These are phyloP conservation scores for Philopedon plagiatum DNA, from an alignment of 2,888 invertebrate genomes.

Conservation along the genomic window DNA sequence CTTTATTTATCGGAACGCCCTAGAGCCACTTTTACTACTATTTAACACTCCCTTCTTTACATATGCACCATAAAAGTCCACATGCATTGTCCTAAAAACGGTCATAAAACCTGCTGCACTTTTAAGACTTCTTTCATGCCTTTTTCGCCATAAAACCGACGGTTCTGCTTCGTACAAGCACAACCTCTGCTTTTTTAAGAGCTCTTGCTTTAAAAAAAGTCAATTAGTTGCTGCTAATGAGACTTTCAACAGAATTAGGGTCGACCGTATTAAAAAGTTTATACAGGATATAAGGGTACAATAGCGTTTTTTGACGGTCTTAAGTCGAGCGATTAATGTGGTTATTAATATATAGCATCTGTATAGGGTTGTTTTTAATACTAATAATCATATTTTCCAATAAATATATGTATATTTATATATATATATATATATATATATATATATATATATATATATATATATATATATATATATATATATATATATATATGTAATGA, in stretches of 20 bases:
- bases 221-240: background rate
- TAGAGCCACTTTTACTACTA: background rate
- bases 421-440: slow-evolving; percentile 13
- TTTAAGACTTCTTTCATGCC: background rate
- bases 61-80: background rate
- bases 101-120: background rate
- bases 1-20: background rate
- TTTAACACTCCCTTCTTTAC: background rate
- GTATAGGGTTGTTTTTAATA: too few species aligned
- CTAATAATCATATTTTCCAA: too few species aligned
- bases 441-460: slow-evolving; percentile 8
- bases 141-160: background rate
- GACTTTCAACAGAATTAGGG: background rate
- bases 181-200: background rate
- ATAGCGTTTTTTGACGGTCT: background rate
- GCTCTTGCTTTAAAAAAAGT: background rate
- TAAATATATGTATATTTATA: background rate
- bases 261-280: background rate
- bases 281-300: background rate
- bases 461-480: slow-evolving; percentile 13
- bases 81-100: background rate
- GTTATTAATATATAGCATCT: too few species aligned
- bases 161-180: background rate
- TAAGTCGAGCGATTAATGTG: too few species aligned
- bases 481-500: background rate